These are phyloP conservation scores for Semaprochilodus insignis DNA, from an alignment of 2,797 vertebrate species.

Conservation along the genomic window DNA sequence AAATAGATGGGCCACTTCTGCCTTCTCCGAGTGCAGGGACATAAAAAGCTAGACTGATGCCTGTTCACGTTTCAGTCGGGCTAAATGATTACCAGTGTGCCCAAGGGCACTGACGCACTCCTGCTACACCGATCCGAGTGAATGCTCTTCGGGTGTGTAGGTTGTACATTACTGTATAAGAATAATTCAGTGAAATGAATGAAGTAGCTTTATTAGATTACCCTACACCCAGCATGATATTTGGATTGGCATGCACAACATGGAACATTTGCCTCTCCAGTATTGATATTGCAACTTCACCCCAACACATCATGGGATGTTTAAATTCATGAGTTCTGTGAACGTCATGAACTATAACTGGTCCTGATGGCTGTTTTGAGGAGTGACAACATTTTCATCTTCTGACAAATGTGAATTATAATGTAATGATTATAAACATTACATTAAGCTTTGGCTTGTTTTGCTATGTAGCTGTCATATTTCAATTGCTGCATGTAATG, in stretches of 20 bases:
- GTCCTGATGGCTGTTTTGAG: not conserved
- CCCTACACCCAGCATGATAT: no score
- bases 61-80: constrained; percentile 36
- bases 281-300: not conserved
- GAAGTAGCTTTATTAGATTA: not conserved
- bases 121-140: constrained; percentile 10
- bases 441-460: no score
- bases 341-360: not conserved
- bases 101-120: constrained; percentile 19
- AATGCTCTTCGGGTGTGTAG: constrained; percentile 5
- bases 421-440: no score
- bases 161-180: constrained; percentile 15
- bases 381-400: no score
- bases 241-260: not conserved
- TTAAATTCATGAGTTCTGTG: not conserved
- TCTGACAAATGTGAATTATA: no score
- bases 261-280: not conserved
- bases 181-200: not conserved
- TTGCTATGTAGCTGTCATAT: no score
- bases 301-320: not conserved
- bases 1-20: constrained; percentile 35
- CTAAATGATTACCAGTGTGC: constrained; percentile 45
- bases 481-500: no score
- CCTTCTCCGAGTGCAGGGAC: constrained; percentile 21
- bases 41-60: constrained; percentile 35